Evolutionary conservation across 2,888 invertebrate species (phyloP).

Genomic region (Pachymerium ferrugineum): DNA sequence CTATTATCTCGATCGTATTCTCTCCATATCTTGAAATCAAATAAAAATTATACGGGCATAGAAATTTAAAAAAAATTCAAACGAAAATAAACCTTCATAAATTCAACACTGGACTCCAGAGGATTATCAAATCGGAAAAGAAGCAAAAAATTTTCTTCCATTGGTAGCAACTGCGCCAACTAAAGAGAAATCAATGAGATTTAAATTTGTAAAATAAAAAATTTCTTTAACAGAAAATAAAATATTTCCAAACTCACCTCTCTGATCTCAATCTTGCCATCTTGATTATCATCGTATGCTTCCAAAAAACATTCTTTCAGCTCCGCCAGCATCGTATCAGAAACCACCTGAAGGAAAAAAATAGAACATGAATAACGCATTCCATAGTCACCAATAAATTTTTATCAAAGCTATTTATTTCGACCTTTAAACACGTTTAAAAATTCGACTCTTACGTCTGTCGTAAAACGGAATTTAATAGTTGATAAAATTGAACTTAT

Average conservation of each 20-base stretch:
- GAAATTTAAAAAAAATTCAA: too few species aligned
- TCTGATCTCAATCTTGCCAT: slow-evolving; percentile 89
- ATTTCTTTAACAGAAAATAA: not conserved
- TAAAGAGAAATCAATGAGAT: slow-evolving; percentile 48
- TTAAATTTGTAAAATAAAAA: not conserved
- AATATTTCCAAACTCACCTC: slow-evolving; percentile 59
- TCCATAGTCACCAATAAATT: too few species aligned
- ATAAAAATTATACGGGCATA: too few species aligned
- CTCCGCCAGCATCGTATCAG: slow-evolving; percentile 80
- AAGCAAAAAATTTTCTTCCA: slow-evolving; percentile 89
- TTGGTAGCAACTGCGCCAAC: slow-evolving; percentile 86
- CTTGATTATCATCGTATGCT: slow-evolving; percentile 92
- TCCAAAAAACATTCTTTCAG: slow-evolving; percentile 90
- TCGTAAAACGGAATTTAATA: too few species aligned
- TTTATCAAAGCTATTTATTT: too few species aligned
- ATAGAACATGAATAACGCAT: too few species aligned
- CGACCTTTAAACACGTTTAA: too few species aligned
- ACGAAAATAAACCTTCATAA: slow-evolving; percentile 97
- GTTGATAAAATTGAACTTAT: too few species aligned
- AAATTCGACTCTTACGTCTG: too few species aligned
- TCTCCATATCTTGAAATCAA: slow-evolving; percentile 73
- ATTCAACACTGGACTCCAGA: slow-evolving; percentile 88
- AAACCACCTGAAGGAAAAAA: slow-evolving; percentile 65
- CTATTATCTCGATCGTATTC: slow-evolving; percentile 90
- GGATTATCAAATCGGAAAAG: slow-evolving; percentile 90